phyloP scores from a whole-genome alignment of 2,113 vertebrate species.

The Budorcas taxicolor region DNA sequence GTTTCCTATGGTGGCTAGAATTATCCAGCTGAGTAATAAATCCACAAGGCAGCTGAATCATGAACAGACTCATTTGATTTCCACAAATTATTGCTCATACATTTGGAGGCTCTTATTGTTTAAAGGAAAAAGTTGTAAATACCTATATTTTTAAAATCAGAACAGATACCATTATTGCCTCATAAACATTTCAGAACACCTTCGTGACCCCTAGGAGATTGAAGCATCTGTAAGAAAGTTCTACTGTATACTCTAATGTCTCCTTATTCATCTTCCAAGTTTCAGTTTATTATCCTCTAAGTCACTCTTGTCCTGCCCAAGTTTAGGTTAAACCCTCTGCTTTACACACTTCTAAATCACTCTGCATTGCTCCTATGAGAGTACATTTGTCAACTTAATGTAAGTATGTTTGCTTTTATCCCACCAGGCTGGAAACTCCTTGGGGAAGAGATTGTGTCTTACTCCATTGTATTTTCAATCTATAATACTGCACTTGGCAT shows the following conservation, averaged over 20 bases:
- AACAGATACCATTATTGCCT: not conserved
- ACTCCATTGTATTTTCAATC: not conserved
- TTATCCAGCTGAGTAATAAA: slow-evolving; percentile 21
- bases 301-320: not conserved
- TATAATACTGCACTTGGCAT: not conserved
- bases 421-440: not conserved
- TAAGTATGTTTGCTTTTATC: not conserved
- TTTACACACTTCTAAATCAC: not conserved
- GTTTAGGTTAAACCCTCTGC: not conserved
- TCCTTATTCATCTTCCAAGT: not conserved
- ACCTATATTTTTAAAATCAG: not conserved
- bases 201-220: not conserved
- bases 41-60: slow-evolving; percentile 19
- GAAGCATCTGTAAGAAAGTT: not conserved
- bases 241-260: not conserved
- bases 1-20: not conserved
- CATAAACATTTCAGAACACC: not conserved
- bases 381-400: not conserved
- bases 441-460: not conserved
- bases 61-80: not conserved
- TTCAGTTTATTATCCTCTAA: not conserved
- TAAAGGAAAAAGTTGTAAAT: not conserved
- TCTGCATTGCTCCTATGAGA: not conserved
- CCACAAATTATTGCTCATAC: not conserved
- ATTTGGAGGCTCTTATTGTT: not conserved